Conservation (phyloP, 2,888 invertebrate species). For the Sarcophaga variegata region DNA sequence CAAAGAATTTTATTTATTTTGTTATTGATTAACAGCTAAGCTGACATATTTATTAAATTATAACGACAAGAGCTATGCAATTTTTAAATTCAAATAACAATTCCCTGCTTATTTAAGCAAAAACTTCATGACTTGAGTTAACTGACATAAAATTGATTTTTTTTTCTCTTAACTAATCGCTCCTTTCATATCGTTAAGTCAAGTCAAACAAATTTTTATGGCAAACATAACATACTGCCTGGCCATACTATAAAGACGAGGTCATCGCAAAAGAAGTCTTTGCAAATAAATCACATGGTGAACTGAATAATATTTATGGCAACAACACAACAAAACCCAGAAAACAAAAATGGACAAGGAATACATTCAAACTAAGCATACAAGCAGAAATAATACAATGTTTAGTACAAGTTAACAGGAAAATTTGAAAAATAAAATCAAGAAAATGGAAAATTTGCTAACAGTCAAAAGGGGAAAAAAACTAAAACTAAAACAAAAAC, state of each 20-base stretch:
- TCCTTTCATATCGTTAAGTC: background rate
- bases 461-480: no score
- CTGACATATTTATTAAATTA: no score
- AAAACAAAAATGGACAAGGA: background rate
- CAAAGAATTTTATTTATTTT: no score
- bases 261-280: conserved; percentile 22
- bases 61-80: no score
- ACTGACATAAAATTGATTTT: no score
- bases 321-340: conserved; percentile 6
- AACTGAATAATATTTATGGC: conserved; percentile 17
- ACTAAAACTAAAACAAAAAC: background rate
- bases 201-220: conserved; percentile 32
- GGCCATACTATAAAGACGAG: conserved; percentile 26
- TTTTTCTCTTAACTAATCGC: no score
- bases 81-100: no score
- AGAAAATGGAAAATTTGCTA: background rate
- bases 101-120: no score
- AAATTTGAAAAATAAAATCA: background rate
- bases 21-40: no score
- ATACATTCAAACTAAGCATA: conserved; percentile 22
- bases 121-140: no score
- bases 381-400: background rate
- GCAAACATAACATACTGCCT: no score
- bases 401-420: background rate
- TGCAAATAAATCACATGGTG: conserved; percentile 34